Base-by-base conservation (phyloP, 2,113 vertebrate genomes). In the Scophthalmus maximus region DNA sequence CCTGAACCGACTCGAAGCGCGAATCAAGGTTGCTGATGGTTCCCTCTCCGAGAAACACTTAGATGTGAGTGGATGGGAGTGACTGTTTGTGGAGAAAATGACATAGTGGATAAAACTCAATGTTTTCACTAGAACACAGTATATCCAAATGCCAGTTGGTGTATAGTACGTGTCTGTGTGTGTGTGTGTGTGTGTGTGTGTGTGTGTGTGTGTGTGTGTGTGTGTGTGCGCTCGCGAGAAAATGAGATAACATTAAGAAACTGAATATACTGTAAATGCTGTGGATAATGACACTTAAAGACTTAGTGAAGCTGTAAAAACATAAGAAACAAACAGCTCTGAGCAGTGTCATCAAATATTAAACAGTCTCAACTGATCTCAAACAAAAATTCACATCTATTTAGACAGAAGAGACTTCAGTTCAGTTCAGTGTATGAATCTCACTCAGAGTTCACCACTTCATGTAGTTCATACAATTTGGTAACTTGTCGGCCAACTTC, bases 1-100 rank as follows among this genome's bases (percentile, higher is more conserved):
- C 80, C 53, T 70, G 79, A 83, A 78, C 75, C 42, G 61, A 29
- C 59, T 55, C 69, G 47, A 34, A 71, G 67, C 50, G 73, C 30
- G 70, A 78, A 67, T 59, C 56, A 83, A 73, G 62, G 57, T 10
- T 14, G 2, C 36, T 26, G 29, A 46, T 44, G 15, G 17, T 65
- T 29, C 53, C 73, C 61, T 60, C 51, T 20, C 59, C 47, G 29
- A 32, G 40, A 60, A 53, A 79, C 59, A 62, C 57, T 73, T 30
- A n/a, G 1, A 20, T 11, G 30, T 62, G 26, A 69, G 53, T 15
- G 53, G 7, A 32, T 22, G 4, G 23, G 12, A 59, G 6, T 25
- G 30, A 57, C 29, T 47, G 23, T 34, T 69, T 9, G 18, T 52
- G 26, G n/a, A 52, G 38, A 32, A 23, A 27, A 26, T 46, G 11